Evolutionary conservation across 92 coral and sea anemone genomes (phyloP).

Genomic region (Epizoanthus illoricatus): DNA sequence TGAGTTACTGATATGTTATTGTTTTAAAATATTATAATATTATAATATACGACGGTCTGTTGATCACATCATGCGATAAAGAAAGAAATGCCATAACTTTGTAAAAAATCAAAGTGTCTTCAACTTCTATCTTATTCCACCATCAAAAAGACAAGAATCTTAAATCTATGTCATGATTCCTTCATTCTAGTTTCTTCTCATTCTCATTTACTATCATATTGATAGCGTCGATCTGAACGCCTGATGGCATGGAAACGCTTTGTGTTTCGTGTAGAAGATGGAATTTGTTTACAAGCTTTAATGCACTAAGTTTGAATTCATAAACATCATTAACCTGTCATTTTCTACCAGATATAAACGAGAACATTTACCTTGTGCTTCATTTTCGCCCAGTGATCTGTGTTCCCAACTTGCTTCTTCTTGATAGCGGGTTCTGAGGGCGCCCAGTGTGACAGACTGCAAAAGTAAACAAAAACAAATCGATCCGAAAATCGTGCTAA

Average conservation of each 20-base stretch:
- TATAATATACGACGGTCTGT: too few species aligned
- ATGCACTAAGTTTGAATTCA: neutral
- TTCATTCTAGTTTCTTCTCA: too few species aligned
- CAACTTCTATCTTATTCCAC: too few species aligned
- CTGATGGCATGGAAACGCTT: slow-evolving; percentile 35
- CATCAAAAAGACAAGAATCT: too few species aligned
- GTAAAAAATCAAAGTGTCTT: neutral
- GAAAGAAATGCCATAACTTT: neutral
- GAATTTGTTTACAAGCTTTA: too few species aligned
- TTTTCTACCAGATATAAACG: neutral
- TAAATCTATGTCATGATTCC: too few species aligned
- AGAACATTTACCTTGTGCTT: slow-evolving; percentile 74
- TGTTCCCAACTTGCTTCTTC: slow-evolving; percentile 67
- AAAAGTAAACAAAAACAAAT: slow-evolving; percentile 38
- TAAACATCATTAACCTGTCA: neutral
- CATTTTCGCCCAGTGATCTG: slow-evolving; percentile 98
- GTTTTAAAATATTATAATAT: too few species aligned
- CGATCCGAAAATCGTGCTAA: neutral
- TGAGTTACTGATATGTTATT: too few species aligned
- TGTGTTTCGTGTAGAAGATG: too few species aligned
- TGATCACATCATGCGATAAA: neutral
- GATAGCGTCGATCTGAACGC: neutral
- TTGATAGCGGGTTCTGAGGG: slow-evolving; percentile 85
- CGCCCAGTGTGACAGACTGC: slow-evolving; percentile 93
- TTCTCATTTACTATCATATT: too few species aligned